Percentiles rank a stretch among this genome's conserved stretches.
phyloP scores from a whole-genome alignment of 2,797 vertebrate species.

The Danio choprae region DNA sequence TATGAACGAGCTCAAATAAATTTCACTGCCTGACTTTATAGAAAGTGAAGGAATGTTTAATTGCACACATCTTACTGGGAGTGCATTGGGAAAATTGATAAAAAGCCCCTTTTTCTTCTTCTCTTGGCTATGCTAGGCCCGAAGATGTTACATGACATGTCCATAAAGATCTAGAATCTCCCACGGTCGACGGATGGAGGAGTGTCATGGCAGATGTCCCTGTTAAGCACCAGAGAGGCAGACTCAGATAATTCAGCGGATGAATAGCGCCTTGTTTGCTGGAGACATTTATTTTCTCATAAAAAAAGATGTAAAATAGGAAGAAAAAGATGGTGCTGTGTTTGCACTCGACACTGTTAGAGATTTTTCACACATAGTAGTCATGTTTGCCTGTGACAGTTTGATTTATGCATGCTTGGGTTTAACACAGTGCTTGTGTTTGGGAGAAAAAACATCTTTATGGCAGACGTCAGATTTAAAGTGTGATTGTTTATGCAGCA shows the following conservation, averaged over 20 bases:
- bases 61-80: conserved; percentile 42
- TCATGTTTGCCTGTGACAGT: conserved; percentile 61
- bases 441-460: conserved; percentile 17
- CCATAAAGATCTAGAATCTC: conserved; percentile 70
- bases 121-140: conserved; percentile 67
- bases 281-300: conserved; percentile 73
- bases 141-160: conserved; percentile 68
- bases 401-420: conserved; percentile 63
- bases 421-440: conserved; percentile 32
- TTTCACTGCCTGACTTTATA: conserved; percentile 24
- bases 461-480: conserved; percentile 30
- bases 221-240: conserved; percentile 63
- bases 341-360: conserved; percentile 69
- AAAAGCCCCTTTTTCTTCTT: conserved; percentile 50
- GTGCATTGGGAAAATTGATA: conserved; percentile 38
- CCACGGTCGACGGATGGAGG: conserved; percentile 59
- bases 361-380: conserved; percentile 62
- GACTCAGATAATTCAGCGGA: conserved; percentile 74
- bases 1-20: conserved; percentile 59
- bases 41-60: conserved; percentile 51
- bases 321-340: conserved; percentile 59
- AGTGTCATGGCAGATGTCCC: conserved; percentile 76
- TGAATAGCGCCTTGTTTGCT: conserved; percentile 81
- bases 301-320: conserved; percentile 57
- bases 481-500: conserved; percentile 28